phyloP scores from a whole-genome alignment of 2,888 invertebrate species.

The Miltochrista miniata region DNA sequence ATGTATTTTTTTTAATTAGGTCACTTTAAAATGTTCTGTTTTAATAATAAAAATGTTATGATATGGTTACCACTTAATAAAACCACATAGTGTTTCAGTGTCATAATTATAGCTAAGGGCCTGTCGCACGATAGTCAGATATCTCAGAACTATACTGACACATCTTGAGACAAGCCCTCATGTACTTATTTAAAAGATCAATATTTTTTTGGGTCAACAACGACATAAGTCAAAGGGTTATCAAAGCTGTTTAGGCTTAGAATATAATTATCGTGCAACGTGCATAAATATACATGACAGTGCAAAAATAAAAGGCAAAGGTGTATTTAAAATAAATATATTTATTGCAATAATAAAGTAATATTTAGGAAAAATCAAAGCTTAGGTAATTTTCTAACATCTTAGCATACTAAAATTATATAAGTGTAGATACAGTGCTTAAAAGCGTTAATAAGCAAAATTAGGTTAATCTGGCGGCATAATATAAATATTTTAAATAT shows the following conservation, averaged over 20 bases:
- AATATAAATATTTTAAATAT: constrained; percentile 43
- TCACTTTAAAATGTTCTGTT: no score
- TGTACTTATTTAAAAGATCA: no score
- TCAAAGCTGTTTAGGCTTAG: background rate
- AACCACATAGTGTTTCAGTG: no score
- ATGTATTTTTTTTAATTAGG: no score
- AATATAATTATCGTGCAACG: constrained; percentile 19
- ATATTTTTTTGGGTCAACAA: constrained; percentile 7
- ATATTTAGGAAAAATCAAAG: constrained; percentile 24
- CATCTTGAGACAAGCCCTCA: no score
- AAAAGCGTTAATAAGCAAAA: constrained; percentile 67
- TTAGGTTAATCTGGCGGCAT: constrained; percentile 53
- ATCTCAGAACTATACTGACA: no score
- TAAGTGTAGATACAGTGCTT: constrained; percentile 7
- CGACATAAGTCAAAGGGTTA: background rate
- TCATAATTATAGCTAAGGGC: no score
- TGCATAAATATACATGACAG: constrained; percentile 21
- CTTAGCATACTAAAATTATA: constrained; percentile 2
- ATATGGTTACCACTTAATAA: no score
- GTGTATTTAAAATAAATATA: constrained; percentile 43
- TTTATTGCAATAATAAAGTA: constrained; percentile 39
- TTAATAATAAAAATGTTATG: no score
- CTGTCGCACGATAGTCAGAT: no score
- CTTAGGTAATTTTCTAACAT: constrained; percentile 8
- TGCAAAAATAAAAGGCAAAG: constrained; percentile 47